Conservation (phyloP, 2,113 vertebrate genomes). For the Carassius auratus region DNA sequence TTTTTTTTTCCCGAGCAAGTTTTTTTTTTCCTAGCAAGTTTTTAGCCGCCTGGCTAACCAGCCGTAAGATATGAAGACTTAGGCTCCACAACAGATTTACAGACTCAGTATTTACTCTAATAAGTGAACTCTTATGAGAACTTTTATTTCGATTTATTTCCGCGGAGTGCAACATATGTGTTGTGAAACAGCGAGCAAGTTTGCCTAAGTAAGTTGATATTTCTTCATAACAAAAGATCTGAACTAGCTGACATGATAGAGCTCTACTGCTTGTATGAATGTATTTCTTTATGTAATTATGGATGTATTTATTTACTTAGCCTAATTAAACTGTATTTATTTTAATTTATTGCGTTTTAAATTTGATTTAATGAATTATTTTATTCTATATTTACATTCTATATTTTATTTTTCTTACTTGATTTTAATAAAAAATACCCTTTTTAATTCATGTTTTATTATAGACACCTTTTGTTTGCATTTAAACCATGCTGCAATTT, state of each 20-base stretch:
- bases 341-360: background rate
- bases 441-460: background rate
- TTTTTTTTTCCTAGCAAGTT: background rate
- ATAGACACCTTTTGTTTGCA: background rate
- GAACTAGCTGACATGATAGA: background rate
- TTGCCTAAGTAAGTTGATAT: slow-evolving; percentile 19
- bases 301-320: too few relatives aligned
- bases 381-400: background rate
- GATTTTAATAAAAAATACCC: background rate
- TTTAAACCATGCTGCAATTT: too few relatives aligned
- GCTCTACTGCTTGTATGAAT: background rate
- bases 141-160: background rate
- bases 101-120: background rate
- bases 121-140: background rate
- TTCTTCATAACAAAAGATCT: slow-evolving; percentile 32
- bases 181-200: slow-evolving; percentile 1
- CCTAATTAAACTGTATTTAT: background rate
- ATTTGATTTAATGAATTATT: background rate
- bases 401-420: background rate
- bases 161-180: background rate
- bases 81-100: background rate
- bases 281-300: background rate
- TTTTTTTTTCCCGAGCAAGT: background rate
- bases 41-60: slow-evolving; percentile 39
- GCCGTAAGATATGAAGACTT: slow-evolving; percentile 17